Evolutionary conservation across 2,888 invertebrate genomes (phyloP).

Genomic region (Mellilla xanthometata): DNA sequence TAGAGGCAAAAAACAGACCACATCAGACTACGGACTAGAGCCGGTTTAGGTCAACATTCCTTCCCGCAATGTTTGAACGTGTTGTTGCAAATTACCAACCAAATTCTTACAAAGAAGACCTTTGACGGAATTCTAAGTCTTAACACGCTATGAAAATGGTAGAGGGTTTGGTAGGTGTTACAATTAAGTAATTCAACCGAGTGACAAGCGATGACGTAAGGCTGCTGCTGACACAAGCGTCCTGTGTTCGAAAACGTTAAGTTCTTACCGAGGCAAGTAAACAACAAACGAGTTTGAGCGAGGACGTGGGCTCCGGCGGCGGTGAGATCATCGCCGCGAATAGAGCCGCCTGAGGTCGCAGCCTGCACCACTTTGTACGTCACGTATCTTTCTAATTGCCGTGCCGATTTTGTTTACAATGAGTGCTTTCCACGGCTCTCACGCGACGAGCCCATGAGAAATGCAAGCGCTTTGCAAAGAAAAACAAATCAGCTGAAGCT

Average conservation of each 20-base stretch:
- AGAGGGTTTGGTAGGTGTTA: constrained; percentile 14
- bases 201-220: constrained; percentile 59
- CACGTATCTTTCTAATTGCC: constrained; percentile 73
- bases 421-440: constrained; percentile 50
- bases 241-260: constrained; percentile 65
- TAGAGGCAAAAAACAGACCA: constrained; percentile 41
- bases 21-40: constrained; percentile 18
- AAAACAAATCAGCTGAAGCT: constrained; percentile 23
- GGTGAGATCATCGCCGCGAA: constrained; percentile 78
- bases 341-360: constrained; percentile 71
- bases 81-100: constrained; percentile 7
- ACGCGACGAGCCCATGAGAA: constrained; percentile 47
- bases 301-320: constrained; percentile 74
- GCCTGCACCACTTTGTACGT: constrained; percentile 69
- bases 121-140: background rate
- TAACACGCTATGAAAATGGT: background rate
- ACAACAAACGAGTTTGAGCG: constrained; percentile 77
- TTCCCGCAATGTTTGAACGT: constrained; percentile 8
- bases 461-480: constrained; percentile 36
- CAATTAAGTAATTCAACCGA: constrained; percentile 35
- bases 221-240: constrained; percentile 51
- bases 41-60: constrained; percentile 30
- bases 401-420: constrained; percentile 65
- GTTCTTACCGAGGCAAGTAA: constrained; percentile 69
- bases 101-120: constrained; percentile 1